Base-by-base conservation (phyloP, 2,888 invertebrate genomes). In the Ennomos quercinarius region DNA sequence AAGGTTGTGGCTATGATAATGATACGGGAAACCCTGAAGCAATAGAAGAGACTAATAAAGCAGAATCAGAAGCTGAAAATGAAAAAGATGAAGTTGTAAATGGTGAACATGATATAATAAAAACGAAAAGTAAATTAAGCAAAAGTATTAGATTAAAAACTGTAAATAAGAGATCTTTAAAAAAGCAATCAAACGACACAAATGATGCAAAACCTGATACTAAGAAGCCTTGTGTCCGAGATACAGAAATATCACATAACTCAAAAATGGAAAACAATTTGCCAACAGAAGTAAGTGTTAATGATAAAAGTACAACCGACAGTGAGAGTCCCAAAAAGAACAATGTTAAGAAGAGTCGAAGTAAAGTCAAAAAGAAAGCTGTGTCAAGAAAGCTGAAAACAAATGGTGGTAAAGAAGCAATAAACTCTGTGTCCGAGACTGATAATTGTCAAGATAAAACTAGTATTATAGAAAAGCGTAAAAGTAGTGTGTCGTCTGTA, bases 1-100 rank as follows among this genome's bases (percentile, higher is more conserved):
- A 95, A 74, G 97, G 97, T 41, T 93, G 85, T 70, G 97, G 97
- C 5, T 87, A 81, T 13, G 95, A 96, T 35, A 96, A 96, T 78
- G 91, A 95, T 59, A 96, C 96, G 5, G 97, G 97, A 1, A 97
- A 97, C 84, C 94, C 91, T 42, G 91, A 89, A 70, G 73, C 72
- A 53, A 70, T 80, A 63, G 81, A 84, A 70, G 75, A 87, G 71
- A 73, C 74, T 51, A 77, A 84, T 40, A 79, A 71, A 66, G 66
- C 71, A 36, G 77, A 79, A 63, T 78, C 84, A 47, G 82, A 80
- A 38, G 83, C 80, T 62, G 88, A 88, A 69, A 87, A 85, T 54
- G 81, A 77, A 37, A 80, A 74, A 53, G 87, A 86, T 40, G 89
- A 90, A 66, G 80, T 83, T 76, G 61, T 83, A 38, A 91, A 91